Evolutionary conservation across 2,888 invertebrate genomes (phyloP).

Genomic region (Dolomedes plantarius): DNA sequence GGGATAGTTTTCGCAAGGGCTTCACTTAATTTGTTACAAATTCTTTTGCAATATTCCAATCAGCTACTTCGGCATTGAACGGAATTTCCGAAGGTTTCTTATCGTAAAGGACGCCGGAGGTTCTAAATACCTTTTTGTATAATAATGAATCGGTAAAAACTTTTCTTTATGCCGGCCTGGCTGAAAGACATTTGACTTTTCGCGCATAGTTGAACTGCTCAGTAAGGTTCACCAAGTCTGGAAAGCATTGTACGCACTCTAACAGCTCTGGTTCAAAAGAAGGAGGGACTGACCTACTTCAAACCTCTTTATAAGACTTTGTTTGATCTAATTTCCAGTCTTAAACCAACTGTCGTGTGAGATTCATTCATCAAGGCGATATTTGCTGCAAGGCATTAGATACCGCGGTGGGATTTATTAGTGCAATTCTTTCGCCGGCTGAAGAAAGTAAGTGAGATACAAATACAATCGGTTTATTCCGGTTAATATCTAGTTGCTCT

Average conservation of each 20-base stretch:
- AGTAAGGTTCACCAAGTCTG: slow-evolving; percentile 63
- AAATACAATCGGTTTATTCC: neutral
- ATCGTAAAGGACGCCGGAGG: slow-evolving; percentile 25
- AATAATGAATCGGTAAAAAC: slow-evolving; percentile 18
- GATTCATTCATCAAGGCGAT: slow-evolving; percentile 54
- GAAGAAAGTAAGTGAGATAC: slow-evolving; percentile 4
- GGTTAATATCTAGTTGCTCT: too few species aligned
- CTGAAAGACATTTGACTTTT: slow-evolving; percentile 47
- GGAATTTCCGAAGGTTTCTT: slow-evolving; percentile 31
- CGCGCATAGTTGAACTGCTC: slow-evolving; percentile 45
- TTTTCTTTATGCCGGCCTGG: slow-evolving; percentile 33
- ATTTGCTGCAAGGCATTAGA: slow-evolving; percentile 21
- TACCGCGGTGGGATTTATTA: slow-evolving; percentile 37
- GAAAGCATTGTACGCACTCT: slow-evolving; percentile 38
- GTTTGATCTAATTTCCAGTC: slow-evolving; percentile 52
- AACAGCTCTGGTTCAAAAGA: slow-evolving; percentile 48
- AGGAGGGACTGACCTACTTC: slow-evolving; percentile 67
- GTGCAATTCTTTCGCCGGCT: neutral
- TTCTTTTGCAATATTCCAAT: slow-evolving; percentile 9
- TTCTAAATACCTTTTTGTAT: slow-evolving; percentile 28
- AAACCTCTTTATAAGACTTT: slow-evolving; percentile 64
- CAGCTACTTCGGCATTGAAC: slow-evolving; percentile 28
- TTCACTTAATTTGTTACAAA: neutral
- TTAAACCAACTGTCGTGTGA: slow-evolving; percentile 22
- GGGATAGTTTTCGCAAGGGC: neutral